These are phyloP conservation scores for Alaudala cheleensis DNA, from an alignment of 2,113 vertebrate genomes.

Conservation along the genomic window DNA sequence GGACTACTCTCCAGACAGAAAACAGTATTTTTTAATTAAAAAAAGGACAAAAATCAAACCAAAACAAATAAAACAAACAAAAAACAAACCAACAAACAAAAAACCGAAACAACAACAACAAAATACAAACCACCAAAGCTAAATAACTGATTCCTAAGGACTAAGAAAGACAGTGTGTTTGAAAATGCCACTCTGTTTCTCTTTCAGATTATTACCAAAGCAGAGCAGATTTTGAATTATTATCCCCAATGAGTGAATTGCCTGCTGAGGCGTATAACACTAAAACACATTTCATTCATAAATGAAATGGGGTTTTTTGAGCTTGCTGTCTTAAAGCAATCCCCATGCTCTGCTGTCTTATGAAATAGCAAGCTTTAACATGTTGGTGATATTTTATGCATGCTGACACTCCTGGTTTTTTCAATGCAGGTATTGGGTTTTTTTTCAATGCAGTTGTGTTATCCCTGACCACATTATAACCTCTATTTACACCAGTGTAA, in stretches of 20 bases:
- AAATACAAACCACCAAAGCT: not conserved
- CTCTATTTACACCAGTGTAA: constrained; percentile 49
- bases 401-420: not conserved
- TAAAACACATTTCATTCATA: constrained; percentile 45
- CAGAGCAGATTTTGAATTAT: constrained; percentile 43
- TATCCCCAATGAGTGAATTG: constrained; percentile 42
- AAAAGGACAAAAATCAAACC: not conserved
- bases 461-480: constrained; percentile 52
- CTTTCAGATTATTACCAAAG: constrained; percentile 30
- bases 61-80: not conserved
- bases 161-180: not conserved
- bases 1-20: not conserved
- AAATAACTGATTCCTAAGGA: constrained; percentile 26
- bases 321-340: constrained; percentile 39
- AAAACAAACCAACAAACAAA: not conserved
- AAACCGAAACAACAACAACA: not conserved
- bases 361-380: constrained; percentile 23
- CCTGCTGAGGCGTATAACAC: constrained; percentile 45
- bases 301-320: constrained; percentile 18
- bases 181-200: not conserved
- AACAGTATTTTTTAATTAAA: not conserved
- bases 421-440: constrained; percentile 8
- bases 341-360: not conserved
- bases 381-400: constrained; percentile 28
- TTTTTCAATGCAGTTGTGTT: constrained; percentile 37